Evolutionary conservation across 2,888 invertebrate genomes (phyloP).

Genomic region (Cordilura impudica): DNA sequence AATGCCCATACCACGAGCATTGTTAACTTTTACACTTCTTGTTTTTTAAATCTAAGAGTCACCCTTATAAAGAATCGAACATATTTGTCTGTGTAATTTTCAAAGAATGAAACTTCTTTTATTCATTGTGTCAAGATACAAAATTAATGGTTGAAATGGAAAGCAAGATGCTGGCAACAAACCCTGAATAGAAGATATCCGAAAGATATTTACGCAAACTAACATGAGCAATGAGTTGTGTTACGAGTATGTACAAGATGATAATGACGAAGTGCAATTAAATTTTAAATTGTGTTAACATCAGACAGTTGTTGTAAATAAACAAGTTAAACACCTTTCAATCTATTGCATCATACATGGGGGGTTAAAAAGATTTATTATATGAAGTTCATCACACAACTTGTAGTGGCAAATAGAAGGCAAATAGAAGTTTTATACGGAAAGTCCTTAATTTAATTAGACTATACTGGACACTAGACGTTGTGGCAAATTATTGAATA

Average conservation of each 20-base stretch:
- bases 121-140: slow-evolving; percentile 37
- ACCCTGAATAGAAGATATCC: neutral
- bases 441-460: neutral
- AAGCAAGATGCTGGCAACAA: slow-evolving; percentile 11
- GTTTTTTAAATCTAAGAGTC: too few species aligned
- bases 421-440: slow-evolving; percentile 11
- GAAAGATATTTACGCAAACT: too few species aligned
- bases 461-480: too few species aligned
- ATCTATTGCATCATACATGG: neutral
- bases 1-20: too few species aligned
- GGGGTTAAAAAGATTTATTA: neutral
- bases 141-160: slow-evolving; percentile 31
- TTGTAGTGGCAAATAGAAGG: neutral
- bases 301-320: neutral
- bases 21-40: too few species aligned
- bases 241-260: neutral
- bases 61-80: too few species aligned
- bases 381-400: neutral
- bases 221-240: neutral
- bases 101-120: slow-evolving; percentile 6
- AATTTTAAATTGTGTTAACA: slow-evolving; percentile 23
- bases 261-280: slow-evolving; percentile 49
- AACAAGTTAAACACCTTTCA: slow-evolving; percentile 10
- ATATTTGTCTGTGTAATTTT: neutral
- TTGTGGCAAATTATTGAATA: too few species aligned